Base-by-base conservation (phyloP, 2,888 invertebrate species). In the Cataglyphis albicans region DNA sequence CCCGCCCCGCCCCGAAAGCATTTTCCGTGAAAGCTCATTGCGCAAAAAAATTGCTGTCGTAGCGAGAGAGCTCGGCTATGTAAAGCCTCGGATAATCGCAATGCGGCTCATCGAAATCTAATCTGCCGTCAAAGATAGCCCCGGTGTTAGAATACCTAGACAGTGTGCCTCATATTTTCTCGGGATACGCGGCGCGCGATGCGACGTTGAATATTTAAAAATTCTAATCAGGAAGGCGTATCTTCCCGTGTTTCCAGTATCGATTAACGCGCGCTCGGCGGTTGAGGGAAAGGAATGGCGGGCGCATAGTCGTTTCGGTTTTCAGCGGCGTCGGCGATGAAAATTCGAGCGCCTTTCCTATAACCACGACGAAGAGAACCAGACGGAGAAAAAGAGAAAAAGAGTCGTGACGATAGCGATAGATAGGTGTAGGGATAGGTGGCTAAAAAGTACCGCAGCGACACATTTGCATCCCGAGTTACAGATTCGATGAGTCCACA, bases 141-240 rank as follows among this genome's bases (percentile, higher is more conserved):
- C 67, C 59, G 88, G 84, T 85, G 85, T 88, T 88, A 81, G 82
- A 84, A 85, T 82, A 81, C 70, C 75, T 64, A 29, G 44, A 82
- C 68, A 48, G 41, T 15, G 48, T 57, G 68, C 44, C 52, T 25
- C 52, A 82, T 84, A 80, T 84, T 73, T 83, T 84, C 75, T 61
- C 70, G 74, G 29, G 52, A 81, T 52, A 55, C 70, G 78, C 48
- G 52, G 63, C 84, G 85, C 64, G 35, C n/a, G 38, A 80, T 59
- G 85, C 68, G 35, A 55, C 75, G 88, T 89, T 89, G 88, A 89
- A 89, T 89, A 89, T 89, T 89, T 89, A 88, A 89, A 89, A 89
- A 89, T 89, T 89, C 85, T 88, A 87, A 88, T 87, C 81, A 67
- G 81, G 52, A 67, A 85, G 82, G 35, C 84, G 70, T 82, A 57